These are phyloP conservation scores for Dendrophyllia cribrosa DNA, from an alignment of 64 coral and sea anemone species.

Conservation along the genomic window DNA sequence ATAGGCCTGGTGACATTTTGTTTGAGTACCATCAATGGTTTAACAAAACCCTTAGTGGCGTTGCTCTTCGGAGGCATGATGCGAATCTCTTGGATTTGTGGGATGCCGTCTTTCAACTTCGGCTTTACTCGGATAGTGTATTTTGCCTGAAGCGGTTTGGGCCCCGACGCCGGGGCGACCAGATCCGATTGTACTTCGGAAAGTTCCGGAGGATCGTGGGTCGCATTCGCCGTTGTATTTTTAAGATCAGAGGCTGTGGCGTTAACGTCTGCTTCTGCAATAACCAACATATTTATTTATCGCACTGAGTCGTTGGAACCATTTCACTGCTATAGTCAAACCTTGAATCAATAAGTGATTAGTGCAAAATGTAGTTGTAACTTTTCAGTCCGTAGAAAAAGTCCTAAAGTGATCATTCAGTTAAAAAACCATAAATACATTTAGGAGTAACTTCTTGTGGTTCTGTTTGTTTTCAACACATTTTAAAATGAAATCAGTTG, in stretches of 20 bases:
- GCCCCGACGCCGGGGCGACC: slow-evolving; percentile 61
- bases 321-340: no score
- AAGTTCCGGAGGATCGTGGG: slow-evolving; percentile 20
- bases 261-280: background rate
- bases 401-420: no score
- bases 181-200: slow-evolving; percentile 57
- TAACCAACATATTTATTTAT: no score
- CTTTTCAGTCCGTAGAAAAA: no score
- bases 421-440: no score
- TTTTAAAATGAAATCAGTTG: no score
- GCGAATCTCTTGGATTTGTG: slow-evolving; percentile 78
- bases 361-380: no score
- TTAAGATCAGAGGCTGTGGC: background rate
- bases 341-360: no score
- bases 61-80: slow-evolving; percentile 70
- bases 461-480: no score
- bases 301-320: no score
- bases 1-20: slow-evolving; percentile 76
- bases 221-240: background rate
- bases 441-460: no score
- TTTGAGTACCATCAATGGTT: slow-evolving; percentile 71
- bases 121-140: slow-evolving; percentile 77
- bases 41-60: slow-evolving; percentile 2
- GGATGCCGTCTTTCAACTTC: slow-evolving; percentile 65
- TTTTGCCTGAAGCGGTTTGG: slow-evolving; percentile 72